These are phyloP conservation scores for Cerastis leucographa DNA, from an alignment of 2,888 invertebrate genomes.

Conservation along the genomic window DNA sequence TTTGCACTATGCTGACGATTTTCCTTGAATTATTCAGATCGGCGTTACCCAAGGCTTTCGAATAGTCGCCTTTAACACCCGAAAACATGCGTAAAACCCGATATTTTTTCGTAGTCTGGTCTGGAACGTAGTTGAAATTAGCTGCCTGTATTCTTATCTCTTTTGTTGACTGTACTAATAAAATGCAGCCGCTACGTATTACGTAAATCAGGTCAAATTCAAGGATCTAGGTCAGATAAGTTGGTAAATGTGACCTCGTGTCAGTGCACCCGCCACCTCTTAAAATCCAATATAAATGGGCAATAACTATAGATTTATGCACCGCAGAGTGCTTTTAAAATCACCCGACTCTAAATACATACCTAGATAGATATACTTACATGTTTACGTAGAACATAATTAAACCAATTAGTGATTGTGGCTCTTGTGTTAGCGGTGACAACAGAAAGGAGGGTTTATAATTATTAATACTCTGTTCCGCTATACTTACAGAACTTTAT, in stretches of 20 bases:
- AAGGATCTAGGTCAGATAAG: constrained; percentile 52
- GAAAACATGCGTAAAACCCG: not conserved
- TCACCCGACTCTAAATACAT: constrained; percentile 7
- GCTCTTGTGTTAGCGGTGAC: constrained; percentile 9
- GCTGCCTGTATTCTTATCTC: constrained; percentile 8
- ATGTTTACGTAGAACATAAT: constrained; percentile 5
- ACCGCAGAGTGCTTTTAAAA: constrained; percentile 23
- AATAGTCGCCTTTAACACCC: not conserved
- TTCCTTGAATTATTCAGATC: not conserved
- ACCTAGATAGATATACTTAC: not conserved
- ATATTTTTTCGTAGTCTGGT: not conserved
- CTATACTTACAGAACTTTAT: constrained; percentile 4
- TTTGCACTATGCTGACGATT: not conserved
- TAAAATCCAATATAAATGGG: constrained; percentile 27
- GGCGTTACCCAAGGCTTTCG: not conserved
- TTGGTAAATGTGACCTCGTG: constrained; percentile 20
- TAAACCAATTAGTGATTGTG: constrained; percentile 11
- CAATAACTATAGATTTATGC: constrained; percentile 13
- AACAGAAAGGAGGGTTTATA: not conserved
- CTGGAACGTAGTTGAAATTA: constrained; percentile 11
- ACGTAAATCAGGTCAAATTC: constrained; percentile 48
- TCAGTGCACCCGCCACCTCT: constrained; percentile 31
- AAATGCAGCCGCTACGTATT: constrained; percentile 37
- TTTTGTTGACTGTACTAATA: constrained; percentile 36
- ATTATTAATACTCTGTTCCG: constrained; percentile 4